Percentiles rank a stretch among this genome's conserved stretches.
Conservation (phyloP, 2,888 invertebrate genomes). For the Omphaloscelis lunosa region DNA sequence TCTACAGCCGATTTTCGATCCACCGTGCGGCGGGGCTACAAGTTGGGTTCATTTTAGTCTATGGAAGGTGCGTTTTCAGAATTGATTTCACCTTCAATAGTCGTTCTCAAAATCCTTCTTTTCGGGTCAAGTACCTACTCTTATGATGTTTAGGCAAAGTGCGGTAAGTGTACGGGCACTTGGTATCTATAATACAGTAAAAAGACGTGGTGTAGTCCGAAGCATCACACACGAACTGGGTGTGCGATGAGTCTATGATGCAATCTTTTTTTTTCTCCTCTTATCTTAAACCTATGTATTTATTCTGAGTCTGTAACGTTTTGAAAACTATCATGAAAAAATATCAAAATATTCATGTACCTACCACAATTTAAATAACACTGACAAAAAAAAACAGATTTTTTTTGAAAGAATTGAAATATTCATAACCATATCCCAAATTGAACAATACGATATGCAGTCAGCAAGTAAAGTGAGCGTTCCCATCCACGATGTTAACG, state of each 20-base stretch:
- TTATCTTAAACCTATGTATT: neutral
- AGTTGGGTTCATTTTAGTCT: constrained; percentile 2
- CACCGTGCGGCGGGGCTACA: too few species aligned
- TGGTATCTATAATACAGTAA: neutral
- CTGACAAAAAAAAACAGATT: neutral
- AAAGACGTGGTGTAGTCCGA: neutral
- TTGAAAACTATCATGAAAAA: neutral
- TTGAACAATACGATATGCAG: constrained; percentile 1
- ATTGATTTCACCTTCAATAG: neutral
- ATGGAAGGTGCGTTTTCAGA: neutral
- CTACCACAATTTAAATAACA: too few species aligned
- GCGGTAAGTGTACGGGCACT: neutral
- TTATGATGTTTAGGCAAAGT: neutral
- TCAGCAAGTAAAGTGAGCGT: constrained; percentile 1
- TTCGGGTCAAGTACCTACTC: neutral
- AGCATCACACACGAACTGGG: neutral
- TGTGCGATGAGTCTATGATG: neutral
- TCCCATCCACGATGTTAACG: neutral
- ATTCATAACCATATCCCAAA: neutral
- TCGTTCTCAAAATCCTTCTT: neutral
- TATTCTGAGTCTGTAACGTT: neutral
- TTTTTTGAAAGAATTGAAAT: neutral
- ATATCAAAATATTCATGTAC: neutral
- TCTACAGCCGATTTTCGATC: too few species aligned
- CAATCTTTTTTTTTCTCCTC: neutral